Evolutionary conservation across 2,113 vertebrate species (phyloP).

Genomic region (Hymenochirus boettgeri): DNA sequence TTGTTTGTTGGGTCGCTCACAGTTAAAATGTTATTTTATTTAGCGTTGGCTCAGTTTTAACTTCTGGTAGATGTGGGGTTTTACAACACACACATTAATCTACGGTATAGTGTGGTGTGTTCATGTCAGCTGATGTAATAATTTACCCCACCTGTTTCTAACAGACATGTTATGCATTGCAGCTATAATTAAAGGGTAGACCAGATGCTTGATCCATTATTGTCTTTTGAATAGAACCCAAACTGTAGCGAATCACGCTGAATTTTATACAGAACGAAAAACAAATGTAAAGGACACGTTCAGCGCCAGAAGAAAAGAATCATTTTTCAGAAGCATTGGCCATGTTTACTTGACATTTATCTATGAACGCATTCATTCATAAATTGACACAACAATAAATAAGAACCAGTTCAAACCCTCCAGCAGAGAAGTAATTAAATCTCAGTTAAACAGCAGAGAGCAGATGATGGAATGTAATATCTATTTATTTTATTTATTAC

Average conservation of each 20-base stretch:
- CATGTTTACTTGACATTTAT: not conserved
- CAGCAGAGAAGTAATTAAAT: constrained; percentile 26
- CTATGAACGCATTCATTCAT: constrained; percentile 3
- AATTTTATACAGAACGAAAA: constrained; percentile 13
- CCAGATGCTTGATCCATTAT: constrained; percentile 43
- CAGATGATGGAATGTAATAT: constrained; percentile 24
- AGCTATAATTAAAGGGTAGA: constrained; percentile 39
- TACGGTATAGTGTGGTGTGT: constrained; percentile 45
- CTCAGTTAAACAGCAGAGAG: constrained; percentile 9
- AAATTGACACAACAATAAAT: constrained; percentile 19
- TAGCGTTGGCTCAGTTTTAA: too few species aligned
- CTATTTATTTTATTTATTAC: constrained; percentile 24
- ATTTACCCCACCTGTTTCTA: constrained; percentile 46
- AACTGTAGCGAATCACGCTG: constrained; percentile 8
- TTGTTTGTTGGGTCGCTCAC: too few species aligned
- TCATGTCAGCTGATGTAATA: constrained; percentile 46
- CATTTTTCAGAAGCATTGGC: constrained; percentile 5
- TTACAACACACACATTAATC: constrained; percentile 45
- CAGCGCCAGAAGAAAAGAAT: constrained; percentile 8
- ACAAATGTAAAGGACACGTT: not conserved
- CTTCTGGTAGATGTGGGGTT: not conserved
- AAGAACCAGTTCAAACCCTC: constrained; percentile 22
- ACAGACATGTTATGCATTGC: constrained; percentile 44
- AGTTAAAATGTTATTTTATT: too few species aligned
- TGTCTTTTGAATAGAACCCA: constrained; percentile 28